Evolutionary conservation across 2,888 invertebrate genomes (phyloP).

Genomic region (Patella pellucida): DNA sequence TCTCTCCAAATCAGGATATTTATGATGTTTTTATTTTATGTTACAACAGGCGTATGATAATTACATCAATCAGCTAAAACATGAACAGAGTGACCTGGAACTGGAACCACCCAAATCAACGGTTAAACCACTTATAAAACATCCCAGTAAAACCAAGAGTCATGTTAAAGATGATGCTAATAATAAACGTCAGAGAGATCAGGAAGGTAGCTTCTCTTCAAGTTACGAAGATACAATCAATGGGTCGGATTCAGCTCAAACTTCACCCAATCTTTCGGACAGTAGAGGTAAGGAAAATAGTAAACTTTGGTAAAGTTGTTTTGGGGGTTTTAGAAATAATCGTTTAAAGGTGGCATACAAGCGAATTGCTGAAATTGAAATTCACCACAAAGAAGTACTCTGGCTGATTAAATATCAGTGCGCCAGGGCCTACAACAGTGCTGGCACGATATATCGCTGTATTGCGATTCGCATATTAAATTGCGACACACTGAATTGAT

Average conservation of each 20-base stretch:
- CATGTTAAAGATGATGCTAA: too few species aligned
- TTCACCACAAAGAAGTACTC: too few species aligned
- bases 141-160: slow-evolving; percentile 58
- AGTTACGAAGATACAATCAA: slow-evolving; percentile 51
- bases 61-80: slow-evolving; percentile 64
- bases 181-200: slow-evolving; percentile 29
- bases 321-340: background rate
- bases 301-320: background rate
- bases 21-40: background rate
- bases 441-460: too few species aligned
- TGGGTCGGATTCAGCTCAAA: slow-evolving; percentile 53
- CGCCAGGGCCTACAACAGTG: too few species aligned
- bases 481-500: too few species aligned
- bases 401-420: too few species aligned
- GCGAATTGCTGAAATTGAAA: too few species aligned
- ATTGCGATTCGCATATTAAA: too few species aligned
- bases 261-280: slow-evolving; percentile 43
- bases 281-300: slow-evolving; percentile 23
- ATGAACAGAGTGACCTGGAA: slow-evolving; percentile 69
- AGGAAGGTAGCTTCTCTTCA: slow-evolving; percentile 35
- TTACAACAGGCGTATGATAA: slow-evolving; percentile 67
- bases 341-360: too few species aligned
- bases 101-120: slow-evolving; percentile 48
- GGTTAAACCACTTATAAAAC: slow-evolving; percentile 72
- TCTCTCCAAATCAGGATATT: too few species aligned